Conservation (phyloP, 2,113 vertebrate species). For the Donacobius atricapilla region DNA sequence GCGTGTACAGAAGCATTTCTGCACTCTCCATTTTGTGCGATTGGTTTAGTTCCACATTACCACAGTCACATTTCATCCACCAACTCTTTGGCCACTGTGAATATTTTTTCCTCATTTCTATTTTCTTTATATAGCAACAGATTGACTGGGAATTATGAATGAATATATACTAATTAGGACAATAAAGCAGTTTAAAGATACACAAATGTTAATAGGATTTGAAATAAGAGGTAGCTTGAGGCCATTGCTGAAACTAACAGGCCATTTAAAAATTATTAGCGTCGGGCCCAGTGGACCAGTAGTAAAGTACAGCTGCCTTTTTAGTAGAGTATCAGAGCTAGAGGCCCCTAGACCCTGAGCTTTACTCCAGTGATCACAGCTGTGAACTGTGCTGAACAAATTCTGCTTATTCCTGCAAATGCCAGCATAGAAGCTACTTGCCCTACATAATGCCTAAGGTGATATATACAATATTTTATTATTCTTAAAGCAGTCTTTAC, state of each 20-base stretch:
- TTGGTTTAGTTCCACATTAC: neutral
- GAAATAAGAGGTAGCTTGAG: conserved; percentile 62
- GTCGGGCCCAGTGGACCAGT: conserved; percentile 22
- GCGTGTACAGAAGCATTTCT: neutral
- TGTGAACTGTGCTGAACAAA: conserved; percentile 11
- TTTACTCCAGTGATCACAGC: neutral
- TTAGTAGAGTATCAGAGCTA: neutral
- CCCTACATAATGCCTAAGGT: neutral
- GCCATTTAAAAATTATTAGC: conserved; percentile 67
- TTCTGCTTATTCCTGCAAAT: conserved; percentile 30
- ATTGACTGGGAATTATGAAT: conserved; percentile 41
- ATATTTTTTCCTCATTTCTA: neutral
- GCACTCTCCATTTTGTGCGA: neutral
- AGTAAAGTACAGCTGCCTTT: conserved; percentile 24
- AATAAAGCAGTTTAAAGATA: conserved; percentile 58
- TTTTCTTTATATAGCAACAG: neutral
- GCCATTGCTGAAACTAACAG: conserved; percentile 50
- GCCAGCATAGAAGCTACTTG: neutral
- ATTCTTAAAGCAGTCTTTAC: conserved; percentile 12
- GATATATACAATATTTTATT: neutral
- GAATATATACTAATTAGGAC: conserved; percentile 61
- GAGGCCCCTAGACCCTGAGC: neutral
- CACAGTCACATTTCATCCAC: neutral
- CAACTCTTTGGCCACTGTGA: neutral
- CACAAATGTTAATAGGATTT: conserved; percentile 43